Conservation (phyloP, 2,888 invertebrate genomes). For the Andrena praecox region DNA sequence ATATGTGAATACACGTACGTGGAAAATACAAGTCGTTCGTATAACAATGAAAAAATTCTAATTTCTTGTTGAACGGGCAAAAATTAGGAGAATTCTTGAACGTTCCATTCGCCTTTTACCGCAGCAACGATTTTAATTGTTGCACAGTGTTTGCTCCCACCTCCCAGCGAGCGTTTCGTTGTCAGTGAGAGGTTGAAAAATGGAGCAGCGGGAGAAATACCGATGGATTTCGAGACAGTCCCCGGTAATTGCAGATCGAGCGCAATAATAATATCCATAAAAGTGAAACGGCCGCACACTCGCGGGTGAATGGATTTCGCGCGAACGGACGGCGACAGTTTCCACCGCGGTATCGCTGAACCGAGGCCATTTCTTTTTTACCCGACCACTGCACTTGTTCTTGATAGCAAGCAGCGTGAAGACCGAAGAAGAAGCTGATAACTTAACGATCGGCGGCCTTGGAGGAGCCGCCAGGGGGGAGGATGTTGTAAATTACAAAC, state of each 20-base stretch:
- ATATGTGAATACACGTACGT: too few relatives aligned
- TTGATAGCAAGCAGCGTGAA: slow-evolving; percentile 33
- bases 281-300: slow-evolving; percentile 62
- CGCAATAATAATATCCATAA: slow-evolving; percentile 39
- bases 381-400: slow-evolving; percentile 48
- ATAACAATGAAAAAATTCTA: not conserved
- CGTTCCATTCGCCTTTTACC: not conserved
- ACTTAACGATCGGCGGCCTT: slow-evolving; percentile 28
- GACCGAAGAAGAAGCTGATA: slow-evolving; percentile 17
- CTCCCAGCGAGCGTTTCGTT: not conserved
- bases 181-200: not conserved
- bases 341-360: slow-evolving; percentile 61
- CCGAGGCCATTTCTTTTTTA: slow-evolving; percentile 53
- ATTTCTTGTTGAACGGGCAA: not conserved
- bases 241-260: not conserved
- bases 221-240: not conserved
- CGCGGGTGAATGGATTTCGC: slow-evolving; percentile 60
- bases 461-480: not conserved
- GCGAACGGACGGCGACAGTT: slow-evolving; percentile 57
- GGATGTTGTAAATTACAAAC: slow-evolving; percentile 32
- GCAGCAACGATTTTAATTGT: not conserved
- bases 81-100: not conserved
- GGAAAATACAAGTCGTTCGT: too few relatives aligned
- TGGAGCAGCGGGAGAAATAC: not conserved
- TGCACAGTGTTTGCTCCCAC: not conserved